Evolutionary conservation across 2,113 vertebrate species (phyloP).

Genomic region (Columba janthina): DNA sequence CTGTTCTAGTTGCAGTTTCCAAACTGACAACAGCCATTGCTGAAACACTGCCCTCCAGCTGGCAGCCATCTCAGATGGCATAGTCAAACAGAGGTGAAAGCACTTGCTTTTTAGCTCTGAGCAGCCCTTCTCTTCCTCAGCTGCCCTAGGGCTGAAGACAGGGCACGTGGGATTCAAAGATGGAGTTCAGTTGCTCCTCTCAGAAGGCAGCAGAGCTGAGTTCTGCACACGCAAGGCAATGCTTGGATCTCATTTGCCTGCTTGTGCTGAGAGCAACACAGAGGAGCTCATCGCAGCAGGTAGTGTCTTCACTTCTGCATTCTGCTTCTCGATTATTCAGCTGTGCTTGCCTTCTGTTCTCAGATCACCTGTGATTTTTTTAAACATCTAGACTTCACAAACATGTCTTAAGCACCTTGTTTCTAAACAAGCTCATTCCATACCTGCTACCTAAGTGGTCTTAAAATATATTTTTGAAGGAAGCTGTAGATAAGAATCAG

Average conservation of each 20-base stretch:
- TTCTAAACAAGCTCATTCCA: neutral
- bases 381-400: neutral
- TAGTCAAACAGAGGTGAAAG: neutral
- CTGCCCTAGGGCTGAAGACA: neutral
- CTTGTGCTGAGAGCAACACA: neutral
- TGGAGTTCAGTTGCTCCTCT: neutral
- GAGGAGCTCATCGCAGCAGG: fast-evolving
- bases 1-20: neutral
- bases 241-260: neutral
- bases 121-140: neutral
- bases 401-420: neutral
- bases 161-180: fast-evolving
- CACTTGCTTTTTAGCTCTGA: neutral
- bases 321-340: neutral
- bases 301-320: neutral
- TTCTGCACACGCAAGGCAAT: neutral
- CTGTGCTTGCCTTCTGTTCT: neutral
- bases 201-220: neutral
- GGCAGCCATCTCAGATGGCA: neutral
- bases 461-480: neutral
- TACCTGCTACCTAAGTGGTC: neutral
- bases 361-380: neutral
- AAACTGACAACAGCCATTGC: fast-evolving
- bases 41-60: neutral
- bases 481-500: neutral